phyloP scores from a whole-genome alignment of 2,888 invertebrate genomes.

The Dasypogon diadema region DNA sequence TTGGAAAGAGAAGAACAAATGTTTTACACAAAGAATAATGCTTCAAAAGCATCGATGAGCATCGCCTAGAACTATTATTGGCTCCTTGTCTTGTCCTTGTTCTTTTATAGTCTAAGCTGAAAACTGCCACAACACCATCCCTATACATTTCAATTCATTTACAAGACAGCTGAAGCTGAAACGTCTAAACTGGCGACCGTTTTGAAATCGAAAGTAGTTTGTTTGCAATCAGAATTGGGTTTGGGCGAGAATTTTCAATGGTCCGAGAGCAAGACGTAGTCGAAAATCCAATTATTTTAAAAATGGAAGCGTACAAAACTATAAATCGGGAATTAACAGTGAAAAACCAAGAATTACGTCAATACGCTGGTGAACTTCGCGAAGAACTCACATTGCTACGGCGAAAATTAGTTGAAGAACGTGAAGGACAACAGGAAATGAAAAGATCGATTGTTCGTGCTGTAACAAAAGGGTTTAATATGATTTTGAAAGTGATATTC shows the following conservation, averaged over 20 bases:
- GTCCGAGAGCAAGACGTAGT: neutral
- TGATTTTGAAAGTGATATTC: neutral
- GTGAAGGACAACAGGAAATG: neutral
- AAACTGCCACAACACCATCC: no score
- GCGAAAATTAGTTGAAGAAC: neutral
- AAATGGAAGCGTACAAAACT: constrained; percentile 17
- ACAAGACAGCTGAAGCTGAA: neutral
- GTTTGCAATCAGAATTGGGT: neutral
- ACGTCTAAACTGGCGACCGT: neutral
- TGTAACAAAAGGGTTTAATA: neutral
- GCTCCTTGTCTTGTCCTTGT: no score
- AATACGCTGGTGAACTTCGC: neutral
- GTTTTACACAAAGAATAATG: no score
- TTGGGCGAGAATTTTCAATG: no score
- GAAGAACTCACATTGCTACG: neutral
- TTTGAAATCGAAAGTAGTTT: neutral
- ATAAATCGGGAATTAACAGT: constrained; percentile 9
- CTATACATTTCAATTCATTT: no score
- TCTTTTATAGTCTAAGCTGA: no score
- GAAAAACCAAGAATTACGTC: constrained; percentile 12
- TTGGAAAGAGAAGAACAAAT: no score
- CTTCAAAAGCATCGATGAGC: no score
- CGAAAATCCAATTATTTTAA: neutral
- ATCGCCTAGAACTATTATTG: no score
- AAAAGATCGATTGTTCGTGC: neutral